Base-by-base conservation (phyloP, 2,797 vertebrate species). In the Enoplosus armatus region DNA sequence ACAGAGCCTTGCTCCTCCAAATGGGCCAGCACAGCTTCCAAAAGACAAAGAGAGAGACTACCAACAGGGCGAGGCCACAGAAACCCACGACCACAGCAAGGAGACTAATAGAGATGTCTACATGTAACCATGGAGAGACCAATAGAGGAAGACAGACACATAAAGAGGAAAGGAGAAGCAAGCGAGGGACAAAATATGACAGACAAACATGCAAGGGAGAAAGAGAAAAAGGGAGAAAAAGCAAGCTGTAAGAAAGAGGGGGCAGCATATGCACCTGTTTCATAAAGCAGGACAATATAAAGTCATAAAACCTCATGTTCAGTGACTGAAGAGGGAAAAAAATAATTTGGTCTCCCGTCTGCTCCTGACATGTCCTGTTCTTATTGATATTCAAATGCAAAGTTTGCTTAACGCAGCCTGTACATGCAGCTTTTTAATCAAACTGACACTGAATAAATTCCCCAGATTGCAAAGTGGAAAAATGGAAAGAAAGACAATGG, bases 11-110 rank as follows among this genome's bases (percentile, higher is more conserved):
- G 93, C 95, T 99, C 91, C 96, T 97, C 98, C 98, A 99, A 87
- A 97, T 95, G 37, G 98, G 98, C 98, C 98, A 98, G 77, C 98
- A 99, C 91, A 99, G 92, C 94, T 99, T 99, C 98, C 98, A 99
- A 95, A 99, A 98, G 89, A 99, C 98, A 94, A 99, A 99, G 86
- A 99, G 97, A 0, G 98, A 99, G 90, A 99, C 98, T 86, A 96
- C 95, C 95, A 99, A 94, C 95, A 99, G 90, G 91, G 98, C 97
- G n/a, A 99, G 97, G 82, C 97, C 98, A 65, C 98, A 99, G 95
- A 99, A 99, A 95, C 97, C 97, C 94, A 99, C 98, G 10, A 99
- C 96, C 56, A 99, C 97, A 56, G 98, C 98, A 75, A 99, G 95
- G 66, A 99, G 96, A 94, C 98, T 99, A 92, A 99, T 97, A 31